Conservation (phyloP, 30 jellyfish, hydroid and myxozoan species). For the Calvadosia cruxmelitensis region DNA sequence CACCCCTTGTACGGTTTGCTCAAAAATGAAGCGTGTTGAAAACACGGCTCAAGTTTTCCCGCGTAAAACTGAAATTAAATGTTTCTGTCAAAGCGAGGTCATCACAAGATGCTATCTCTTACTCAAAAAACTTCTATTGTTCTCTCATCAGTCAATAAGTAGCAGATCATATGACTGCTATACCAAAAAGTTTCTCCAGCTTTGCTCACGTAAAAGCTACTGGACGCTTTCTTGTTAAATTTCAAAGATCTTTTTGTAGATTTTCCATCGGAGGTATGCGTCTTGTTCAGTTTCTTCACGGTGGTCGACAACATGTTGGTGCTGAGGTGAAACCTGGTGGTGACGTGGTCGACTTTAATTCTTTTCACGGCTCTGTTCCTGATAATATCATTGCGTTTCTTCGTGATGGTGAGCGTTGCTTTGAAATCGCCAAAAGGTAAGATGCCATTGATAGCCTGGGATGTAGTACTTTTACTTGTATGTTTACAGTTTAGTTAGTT, state of each 20-base stretch:
- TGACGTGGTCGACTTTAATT: constrained; percentile 35
- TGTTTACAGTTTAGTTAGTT: too few relatives aligned
- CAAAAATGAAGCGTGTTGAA: too few relatives aligned
- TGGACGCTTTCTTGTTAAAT: neutral
- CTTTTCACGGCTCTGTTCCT: constrained; percentile 37
- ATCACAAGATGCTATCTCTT: too few relatives aligned
- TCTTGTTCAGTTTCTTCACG: constrained; percentile 48
- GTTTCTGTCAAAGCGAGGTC: too few relatives aligned
- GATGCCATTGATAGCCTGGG: too few relatives aligned
- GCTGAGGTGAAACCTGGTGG: constrained; percentile 49
- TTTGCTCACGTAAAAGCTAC: constrained; percentile 5
- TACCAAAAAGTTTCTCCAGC: neutral
- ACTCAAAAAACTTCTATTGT: too few relatives aligned
- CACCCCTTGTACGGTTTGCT: too few relatives aligned
- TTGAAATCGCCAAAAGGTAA: constrained; percentile 38
- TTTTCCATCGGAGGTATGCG: constrained; percentile 25
- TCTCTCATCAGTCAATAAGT: too few relatives aligned
- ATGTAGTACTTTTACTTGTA: too few relatives aligned
- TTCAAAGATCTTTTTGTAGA: neutral
- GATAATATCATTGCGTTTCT: constrained; percentile 37
- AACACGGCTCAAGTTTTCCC: too few relatives aligned
- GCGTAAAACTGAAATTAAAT: too few relatives aligned
- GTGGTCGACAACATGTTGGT: constrained; percentile 52
- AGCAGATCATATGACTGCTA: constrained; percentile 4
- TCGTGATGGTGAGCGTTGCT: constrained; percentile 15